Conservation (phyloP, 2,113 vertebrate genomes). For the Lepidiolamprologus cunningtoni region DNA sequence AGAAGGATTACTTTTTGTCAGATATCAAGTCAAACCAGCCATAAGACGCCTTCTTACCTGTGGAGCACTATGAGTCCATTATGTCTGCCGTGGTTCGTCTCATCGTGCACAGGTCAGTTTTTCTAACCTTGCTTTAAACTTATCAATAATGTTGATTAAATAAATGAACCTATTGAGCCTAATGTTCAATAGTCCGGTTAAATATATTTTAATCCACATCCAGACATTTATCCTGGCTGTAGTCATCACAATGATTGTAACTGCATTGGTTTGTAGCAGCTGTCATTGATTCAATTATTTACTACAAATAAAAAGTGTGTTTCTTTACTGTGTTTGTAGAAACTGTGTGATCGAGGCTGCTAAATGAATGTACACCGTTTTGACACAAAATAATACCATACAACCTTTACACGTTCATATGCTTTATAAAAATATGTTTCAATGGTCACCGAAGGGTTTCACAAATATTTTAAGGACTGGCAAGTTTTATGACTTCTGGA, state of each 20-base stretch:
- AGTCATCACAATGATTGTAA: background rate
- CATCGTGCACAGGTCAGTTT: background rate
- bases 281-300: background rate
- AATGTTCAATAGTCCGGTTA: background rate
- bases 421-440: background rate
- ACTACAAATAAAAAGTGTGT: background rate
- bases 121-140: background rate
- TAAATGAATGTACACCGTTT: background rate
- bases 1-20: background rate
- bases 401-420: background rate
- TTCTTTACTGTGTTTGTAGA: background rate
- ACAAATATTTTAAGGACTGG: background rate
- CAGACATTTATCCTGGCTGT: background rate
- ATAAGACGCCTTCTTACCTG: background rate
- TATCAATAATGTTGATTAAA: background rate
- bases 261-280: background rate
- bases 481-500: background rate
- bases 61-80: rapidly evolving
- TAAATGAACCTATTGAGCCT: background rate
- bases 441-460: rapidly evolving
- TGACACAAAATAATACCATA: background rate
- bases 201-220: background rate
- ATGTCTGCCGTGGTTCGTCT: rapidly evolving
- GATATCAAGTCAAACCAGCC: background rate
- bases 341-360: background rate